phyloP scores from a whole-genome alignment of 2,113 vertebrate genomes.

The Cnemophilus loriae region DNA sequence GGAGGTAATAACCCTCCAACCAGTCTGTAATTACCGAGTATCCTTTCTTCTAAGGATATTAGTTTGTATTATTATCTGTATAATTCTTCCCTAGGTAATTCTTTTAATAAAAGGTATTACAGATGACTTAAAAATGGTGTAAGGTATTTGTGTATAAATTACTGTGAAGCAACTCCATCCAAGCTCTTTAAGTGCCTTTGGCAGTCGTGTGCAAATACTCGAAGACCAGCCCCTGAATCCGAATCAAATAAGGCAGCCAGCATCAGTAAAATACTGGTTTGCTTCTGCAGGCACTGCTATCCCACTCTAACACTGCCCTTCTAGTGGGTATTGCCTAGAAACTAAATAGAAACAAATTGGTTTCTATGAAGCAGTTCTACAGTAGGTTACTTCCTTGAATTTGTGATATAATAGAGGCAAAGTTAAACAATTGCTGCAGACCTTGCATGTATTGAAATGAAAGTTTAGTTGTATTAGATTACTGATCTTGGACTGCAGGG shows the following conservation, averaged over 20 bases:
- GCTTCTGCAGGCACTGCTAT: not conserved
- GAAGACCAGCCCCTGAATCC: not conserved
- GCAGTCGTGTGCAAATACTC: not conserved
- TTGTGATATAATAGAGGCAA: constrained; percentile 17
- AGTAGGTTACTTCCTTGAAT: constrained; percentile 32
- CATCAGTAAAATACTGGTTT: not conserved
- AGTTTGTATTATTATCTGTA: not conserved
- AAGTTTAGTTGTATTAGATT: constrained; percentile 25
- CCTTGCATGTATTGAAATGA: not conserved
- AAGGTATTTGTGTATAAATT: not conserved
- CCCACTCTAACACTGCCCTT: not conserved
- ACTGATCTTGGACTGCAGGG: not conserved
- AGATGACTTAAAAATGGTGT: not conserved
- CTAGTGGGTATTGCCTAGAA: not conserved
- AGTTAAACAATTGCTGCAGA: not conserved
- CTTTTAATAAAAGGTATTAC: not conserved
- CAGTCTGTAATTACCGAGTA: not conserved
- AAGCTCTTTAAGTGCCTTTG: not conserved
- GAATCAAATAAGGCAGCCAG: not conserved
- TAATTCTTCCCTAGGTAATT: not conserved
- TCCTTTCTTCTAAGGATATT: not conserved
- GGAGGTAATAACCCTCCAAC: not conserved
- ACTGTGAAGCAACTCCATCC: not conserved
- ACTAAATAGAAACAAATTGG: constrained; percentile 30
- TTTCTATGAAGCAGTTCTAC: constrained; percentile 27